A percentile compares a stretch with the other conserved stretches of the same genome.
Evolutionary conservation across 2,113 vertebrate species (phyloP).

Genomic region (Centropristis striata): DNA sequence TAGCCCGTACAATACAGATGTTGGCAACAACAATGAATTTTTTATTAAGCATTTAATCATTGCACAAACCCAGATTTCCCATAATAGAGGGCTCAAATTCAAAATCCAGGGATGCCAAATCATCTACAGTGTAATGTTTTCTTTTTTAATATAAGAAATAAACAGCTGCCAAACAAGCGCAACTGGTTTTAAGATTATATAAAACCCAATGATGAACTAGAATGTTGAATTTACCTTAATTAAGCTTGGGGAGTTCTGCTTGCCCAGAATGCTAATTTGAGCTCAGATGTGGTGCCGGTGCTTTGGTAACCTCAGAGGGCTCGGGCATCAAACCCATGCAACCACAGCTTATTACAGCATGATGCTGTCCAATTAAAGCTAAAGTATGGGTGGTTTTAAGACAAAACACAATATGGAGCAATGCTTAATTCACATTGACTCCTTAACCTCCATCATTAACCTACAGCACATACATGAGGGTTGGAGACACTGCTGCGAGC

Average conservation of each 20-base stretch:
- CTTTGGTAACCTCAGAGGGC: slow-evolving; percentile 72
- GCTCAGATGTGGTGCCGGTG: slow-evolving; percentile 71
- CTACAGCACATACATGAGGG: not conserved
- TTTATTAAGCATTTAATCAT: slow-evolving; percentile 91
- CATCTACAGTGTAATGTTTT: slow-evolving; percentile 82
- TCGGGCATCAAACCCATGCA: slow-evolving; percentile 69
- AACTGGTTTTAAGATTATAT: slow-evolving; percentile 85
- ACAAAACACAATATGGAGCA: slow-evolving; percentile 42
- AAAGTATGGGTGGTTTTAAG: slow-evolving; percentile 57
- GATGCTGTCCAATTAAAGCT: slow-evolving; percentile 70
- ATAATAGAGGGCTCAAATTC: slow-evolving; percentile 85
- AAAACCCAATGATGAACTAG: slow-evolving; percentile 82
- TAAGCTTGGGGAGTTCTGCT: slow-evolving; percentile 82
- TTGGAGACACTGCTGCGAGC: not conserved
- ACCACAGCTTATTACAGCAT: slow-evolving; percentile 64
- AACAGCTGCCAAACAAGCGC: slow-evolving; percentile 85
- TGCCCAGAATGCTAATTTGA: slow-evolving; percentile 84
- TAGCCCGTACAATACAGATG: slow-evolving; percentile 98
- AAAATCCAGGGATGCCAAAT: slow-evolving; percentile 85
- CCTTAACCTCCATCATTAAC: slow-evolving; percentile 56
- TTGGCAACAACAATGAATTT: slow-evolving; percentile 89
- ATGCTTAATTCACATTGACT: slow-evolving; percentile 24
- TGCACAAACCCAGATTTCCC: slow-evolving; percentile 87
- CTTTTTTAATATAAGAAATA: slow-evolving; percentile 88
- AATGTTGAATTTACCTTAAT: slow-evolving; percentile 86